These are phyloP conservation scores for Adelognathus sp. DNA, from an alignment of 2,888 invertebrate genomes.

Conservation along the genomic window DNA sequence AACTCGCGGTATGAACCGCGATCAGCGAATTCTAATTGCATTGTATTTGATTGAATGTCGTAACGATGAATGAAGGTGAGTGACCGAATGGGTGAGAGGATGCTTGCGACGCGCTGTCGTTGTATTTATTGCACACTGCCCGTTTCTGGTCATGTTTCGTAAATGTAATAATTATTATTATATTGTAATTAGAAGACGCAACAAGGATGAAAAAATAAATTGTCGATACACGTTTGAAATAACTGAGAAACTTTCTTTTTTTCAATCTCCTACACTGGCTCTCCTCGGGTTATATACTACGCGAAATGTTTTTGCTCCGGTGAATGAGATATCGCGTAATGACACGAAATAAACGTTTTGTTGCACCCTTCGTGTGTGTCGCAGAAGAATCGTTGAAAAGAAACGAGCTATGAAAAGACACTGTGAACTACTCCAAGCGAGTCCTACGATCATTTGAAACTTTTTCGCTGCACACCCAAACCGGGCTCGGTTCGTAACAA, in stretches of 20 bases:
- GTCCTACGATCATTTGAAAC: no score
- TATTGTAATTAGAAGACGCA: conserved; percentile 50
- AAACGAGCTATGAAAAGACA: no score
- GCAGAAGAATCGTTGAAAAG: no score
- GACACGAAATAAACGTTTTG: no score
- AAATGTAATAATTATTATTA: conserved; percentile 55
- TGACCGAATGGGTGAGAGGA: not conserved
- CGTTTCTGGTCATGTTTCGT: conserved; percentile 53
- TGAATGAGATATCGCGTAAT: no score
- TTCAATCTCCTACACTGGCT: no score
- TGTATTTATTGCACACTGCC: conserved; percentile 40
- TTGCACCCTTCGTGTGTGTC: no score
- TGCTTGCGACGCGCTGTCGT: conserved; percentile 32
- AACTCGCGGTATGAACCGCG: not conserved
- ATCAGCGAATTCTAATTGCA: not conserved
- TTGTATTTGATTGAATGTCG: conserved; percentile 12
- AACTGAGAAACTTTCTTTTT: not conserved
- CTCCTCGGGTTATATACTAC: no score
- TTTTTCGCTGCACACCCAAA: no score
- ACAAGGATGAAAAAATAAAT: conserved; percentile 53
- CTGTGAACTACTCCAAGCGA: no score
- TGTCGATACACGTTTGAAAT: conserved; percentile 54
- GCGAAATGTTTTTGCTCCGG: no score
- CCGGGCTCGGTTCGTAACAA: no score
- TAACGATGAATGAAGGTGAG: not conserved